Evolutionary conservation across 2,797 vertebrate species (phyloP).

Genomic region (Aulostomus chinensis): DNA sequence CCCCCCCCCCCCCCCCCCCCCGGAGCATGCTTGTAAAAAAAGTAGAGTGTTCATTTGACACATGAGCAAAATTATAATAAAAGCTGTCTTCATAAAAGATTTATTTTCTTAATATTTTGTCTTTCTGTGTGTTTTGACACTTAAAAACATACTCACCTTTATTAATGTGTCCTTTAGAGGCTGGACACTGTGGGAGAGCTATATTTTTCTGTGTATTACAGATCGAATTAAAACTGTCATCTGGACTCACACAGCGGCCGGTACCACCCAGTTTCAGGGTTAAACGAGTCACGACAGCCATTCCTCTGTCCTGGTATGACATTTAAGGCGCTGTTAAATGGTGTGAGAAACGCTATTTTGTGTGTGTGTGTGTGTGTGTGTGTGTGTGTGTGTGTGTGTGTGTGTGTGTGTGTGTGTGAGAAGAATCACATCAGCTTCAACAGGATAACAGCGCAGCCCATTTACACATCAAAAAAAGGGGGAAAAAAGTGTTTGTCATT

Average conservation of each 20-base stretch:
- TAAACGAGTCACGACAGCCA: conserved; percentile 24
- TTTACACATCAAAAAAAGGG: conserved; percentile 55
- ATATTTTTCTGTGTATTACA: no score
- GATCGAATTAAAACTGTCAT: conserved; percentile 9
- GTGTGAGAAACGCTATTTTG: background rate
- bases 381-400: no score
- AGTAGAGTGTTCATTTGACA: background rate
- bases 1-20: conserved; percentile 10
- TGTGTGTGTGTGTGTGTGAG: background rate
- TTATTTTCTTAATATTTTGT: no score
- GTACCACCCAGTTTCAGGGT: conserved; percentile 1
- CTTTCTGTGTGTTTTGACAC: no score
- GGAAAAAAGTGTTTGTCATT: no score
- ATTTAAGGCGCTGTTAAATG: conserved; percentile 17
- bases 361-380: background rate
- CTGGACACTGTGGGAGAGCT: no score
- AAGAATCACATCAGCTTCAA: conserved; percentile 15
- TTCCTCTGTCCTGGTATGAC: conserved; percentile 17
- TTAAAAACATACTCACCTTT: no score
- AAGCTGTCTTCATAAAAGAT: no score
- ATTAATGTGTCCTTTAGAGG: no score
- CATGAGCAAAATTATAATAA: no score
- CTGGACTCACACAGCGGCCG: conserved; percentile 7
- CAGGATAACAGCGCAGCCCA: conserved; percentile 4
- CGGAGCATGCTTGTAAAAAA: conserved; percentile 18